Conservation (phyloP, 2,113 vertebrate genomes). For the Onychostoma macrolepis region DNA sequence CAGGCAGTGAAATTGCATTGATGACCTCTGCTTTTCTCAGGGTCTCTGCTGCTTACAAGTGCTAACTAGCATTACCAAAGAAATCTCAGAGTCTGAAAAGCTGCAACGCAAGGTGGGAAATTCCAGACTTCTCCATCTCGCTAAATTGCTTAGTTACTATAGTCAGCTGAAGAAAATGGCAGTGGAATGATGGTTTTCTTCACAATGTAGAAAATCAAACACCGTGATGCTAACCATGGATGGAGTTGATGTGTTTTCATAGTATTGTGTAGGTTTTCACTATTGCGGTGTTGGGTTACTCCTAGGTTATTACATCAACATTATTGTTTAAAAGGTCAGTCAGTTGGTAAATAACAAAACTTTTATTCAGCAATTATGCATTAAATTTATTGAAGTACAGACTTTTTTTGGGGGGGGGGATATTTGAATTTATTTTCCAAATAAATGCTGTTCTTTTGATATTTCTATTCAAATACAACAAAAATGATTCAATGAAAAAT, state of each 20-base stretch:
- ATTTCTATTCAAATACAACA: no score
- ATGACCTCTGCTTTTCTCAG: slow-evolving; percentile 13
- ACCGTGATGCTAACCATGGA: background rate
- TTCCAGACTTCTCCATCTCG: background rate
- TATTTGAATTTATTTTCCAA: no score
- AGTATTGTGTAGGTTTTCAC: background rate
- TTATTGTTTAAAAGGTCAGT: background rate
- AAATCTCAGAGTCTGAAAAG: background rate
- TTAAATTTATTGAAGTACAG: background rate
- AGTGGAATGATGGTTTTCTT: background rate
- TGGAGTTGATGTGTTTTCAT: background rate
- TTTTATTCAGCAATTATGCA: background rate
- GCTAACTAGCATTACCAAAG: background rate
- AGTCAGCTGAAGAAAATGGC: background rate
- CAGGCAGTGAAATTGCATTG: background rate
- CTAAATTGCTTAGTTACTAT: background rate
- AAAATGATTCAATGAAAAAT: no score
- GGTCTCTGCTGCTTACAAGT: background rate
- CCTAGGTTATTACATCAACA: background rate
- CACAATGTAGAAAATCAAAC: background rate
- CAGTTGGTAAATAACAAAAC: background rate
- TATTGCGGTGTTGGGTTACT: background rate
- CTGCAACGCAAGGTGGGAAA: background rate
- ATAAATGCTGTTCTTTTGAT: no score
- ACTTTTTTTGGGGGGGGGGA: no score